Conservation (phyloP, 2,888 invertebrate genomes). For the Harpalus rufipes region DNA sequence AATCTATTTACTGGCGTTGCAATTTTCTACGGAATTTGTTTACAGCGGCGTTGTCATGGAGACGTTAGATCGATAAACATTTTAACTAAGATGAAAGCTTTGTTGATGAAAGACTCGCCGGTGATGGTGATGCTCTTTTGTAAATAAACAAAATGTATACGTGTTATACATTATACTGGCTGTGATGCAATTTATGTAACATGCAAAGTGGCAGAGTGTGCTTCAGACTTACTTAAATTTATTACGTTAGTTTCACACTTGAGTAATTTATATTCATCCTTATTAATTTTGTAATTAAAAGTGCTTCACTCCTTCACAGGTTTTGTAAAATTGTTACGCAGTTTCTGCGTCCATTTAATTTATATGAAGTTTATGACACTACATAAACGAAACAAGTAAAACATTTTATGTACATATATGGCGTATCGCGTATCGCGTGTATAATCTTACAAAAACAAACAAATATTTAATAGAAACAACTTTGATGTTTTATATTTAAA, state of each 20-base stretch:
- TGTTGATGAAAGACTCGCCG: conserved; percentile 40
- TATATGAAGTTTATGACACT: not conserved
- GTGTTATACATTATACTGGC: conserved; percentile 19
- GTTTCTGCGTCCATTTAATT: conserved; percentile 1
- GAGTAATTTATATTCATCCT: conserved; percentile 13
- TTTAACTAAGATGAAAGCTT: conserved; percentile 48
- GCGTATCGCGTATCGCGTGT: not conserved
- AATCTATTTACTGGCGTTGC: conserved; percentile 33
- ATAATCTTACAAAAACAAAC: not conserved
- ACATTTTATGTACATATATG: not conserved
- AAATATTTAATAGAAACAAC: not conserved
- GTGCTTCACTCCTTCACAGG: not conserved
- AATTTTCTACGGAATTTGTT: conserved; percentile 58
- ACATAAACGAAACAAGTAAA: not conserved
- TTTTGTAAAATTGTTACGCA: not conserved
- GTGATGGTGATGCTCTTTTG: conserved; percentile 22
- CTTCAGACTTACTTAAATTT: conserved; percentile 10
- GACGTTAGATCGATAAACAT: conserved; percentile 54
- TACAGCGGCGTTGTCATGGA: conserved; percentile 44
- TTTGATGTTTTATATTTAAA: not conserved
- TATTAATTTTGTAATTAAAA: conserved; percentile 41
- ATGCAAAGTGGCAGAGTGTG: not conserved
- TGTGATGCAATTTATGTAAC: conserved; percentile 49
- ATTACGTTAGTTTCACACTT: conserved; percentile 22
- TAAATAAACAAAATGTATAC: conserved; percentile 42